Conservation (phyloP, 53 echinoderm and acorn worm species). For the Apostichopus leukothele region DNA sequence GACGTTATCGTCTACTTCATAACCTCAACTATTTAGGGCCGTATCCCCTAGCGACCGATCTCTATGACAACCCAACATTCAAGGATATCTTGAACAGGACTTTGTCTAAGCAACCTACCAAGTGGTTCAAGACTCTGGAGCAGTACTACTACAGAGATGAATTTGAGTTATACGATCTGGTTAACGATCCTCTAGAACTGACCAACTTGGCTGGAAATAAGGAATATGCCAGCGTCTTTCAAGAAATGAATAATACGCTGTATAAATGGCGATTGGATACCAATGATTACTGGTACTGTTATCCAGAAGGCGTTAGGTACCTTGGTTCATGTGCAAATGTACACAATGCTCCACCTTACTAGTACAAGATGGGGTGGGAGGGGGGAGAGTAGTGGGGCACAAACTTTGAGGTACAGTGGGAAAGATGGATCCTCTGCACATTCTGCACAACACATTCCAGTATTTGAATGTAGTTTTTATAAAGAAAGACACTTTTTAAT, state of each 20-base stretch:
- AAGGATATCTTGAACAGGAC: constrained; percentile 83
- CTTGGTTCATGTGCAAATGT: constrained; percentile 43
- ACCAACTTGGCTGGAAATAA: constrained; percentile 70
- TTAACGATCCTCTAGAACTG: constrained; percentile 75
- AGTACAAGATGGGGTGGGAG: neutral
- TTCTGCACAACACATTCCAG: too few relatives aligned
- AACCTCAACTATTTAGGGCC: constrained; percentile 88
- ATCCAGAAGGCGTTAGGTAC: constrained; percentile 73
- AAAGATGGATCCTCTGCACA: too few relatives aligned
- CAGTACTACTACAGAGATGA: constrained; percentile 88
- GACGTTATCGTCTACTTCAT: constrained; percentile 81
- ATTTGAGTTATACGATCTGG: constrained; percentile 83
- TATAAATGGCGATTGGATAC: constrained; percentile 75
- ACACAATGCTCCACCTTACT: constrained; percentile 45
- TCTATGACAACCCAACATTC: constrained; percentile 75
- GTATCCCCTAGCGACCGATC: constrained; percentile 86
- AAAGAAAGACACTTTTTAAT: too few relatives aligned
- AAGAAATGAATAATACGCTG: constrained; percentile 63
- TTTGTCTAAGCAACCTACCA: constrained; percentile 65
- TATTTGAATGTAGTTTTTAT: too few relatives aligned
- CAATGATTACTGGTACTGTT: constrained; percentile 85
- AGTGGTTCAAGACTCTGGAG: constrained; percentile 92
- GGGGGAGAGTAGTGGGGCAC: too few relatives aligned
- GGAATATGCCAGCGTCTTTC: constrained; percentile 51
- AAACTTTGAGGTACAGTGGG: too few relatives aligned